Conservation (phyloP, 2,797 vertebrate species). For the Petrocephalus sullivani region DNA sequence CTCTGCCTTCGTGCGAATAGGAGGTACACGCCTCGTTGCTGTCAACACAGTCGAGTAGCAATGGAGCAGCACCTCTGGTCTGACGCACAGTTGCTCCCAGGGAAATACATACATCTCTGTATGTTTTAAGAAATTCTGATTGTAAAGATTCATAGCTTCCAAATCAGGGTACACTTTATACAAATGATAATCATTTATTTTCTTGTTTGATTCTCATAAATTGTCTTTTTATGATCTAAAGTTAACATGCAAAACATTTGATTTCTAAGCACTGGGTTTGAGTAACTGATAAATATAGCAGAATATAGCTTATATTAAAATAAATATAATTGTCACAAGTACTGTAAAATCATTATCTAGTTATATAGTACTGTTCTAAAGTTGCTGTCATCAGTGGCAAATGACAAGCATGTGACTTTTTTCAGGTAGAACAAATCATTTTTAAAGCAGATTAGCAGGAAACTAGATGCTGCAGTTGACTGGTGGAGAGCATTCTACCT, state of each 20-base stretch:
- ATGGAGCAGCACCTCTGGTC: neutral
- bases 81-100: neutral
- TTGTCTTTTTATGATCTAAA: neutral
- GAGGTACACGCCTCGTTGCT: neutral
- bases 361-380: neutral
- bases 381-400: neutral
- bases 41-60: neutral
- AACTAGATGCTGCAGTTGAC: neutral
- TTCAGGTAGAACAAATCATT: neutral
- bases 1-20: neutral
- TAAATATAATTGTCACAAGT: neutral
- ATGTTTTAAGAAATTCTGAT: neutral
- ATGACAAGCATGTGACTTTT: neutral
- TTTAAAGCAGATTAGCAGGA: neutral
- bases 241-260: neutral
- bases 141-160: slow-evolving; percentile 8
- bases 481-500: neutral
- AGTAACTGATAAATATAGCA: neutral
- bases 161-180: slow-evolving; percentile 14
- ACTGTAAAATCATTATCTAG: neutral
- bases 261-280: neutral
- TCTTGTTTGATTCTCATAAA: neutral
- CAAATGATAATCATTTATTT: neutral
- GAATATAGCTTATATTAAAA: neutral
- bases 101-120: neutral